These are phyloP conservation scores for Rhagologus leucostigma DNA, from an alignment of 2,113 vertebrate species.

Conservation along the genomic window DNA sequence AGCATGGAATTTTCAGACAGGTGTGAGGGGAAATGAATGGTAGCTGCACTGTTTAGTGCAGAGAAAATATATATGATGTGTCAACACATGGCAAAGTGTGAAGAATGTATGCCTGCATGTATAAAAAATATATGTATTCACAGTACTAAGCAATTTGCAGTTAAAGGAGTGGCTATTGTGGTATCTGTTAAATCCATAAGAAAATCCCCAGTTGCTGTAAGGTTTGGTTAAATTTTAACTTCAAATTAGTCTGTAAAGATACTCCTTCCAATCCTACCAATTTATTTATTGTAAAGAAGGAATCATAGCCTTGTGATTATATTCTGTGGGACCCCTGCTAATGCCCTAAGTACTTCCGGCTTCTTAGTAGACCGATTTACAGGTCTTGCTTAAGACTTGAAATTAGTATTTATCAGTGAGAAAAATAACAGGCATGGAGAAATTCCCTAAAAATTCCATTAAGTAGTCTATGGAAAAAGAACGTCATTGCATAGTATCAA, in stretches of 20 bases:
- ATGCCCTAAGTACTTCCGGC: background rate
- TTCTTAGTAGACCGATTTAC: background rate
- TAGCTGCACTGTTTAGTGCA: conserved; percentile 34
- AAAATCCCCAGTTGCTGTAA: background rate
- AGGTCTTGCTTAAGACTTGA: background rate
- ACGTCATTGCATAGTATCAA: background rate
- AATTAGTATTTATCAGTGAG: background rate
- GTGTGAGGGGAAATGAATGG: conserved; percentile 50
- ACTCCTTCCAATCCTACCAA: background rate
- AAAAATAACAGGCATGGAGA: background rate
- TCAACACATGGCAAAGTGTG: conserved; percentile 57
- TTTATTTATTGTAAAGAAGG: background rate
- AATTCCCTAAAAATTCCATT: background rate
- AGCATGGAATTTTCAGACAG: conserved; percentile 18
- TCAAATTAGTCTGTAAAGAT: background rate
- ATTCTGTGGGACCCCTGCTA: background rate
- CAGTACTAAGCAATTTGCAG: background rate
- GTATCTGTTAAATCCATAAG: background rate
- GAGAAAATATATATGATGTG: conserved; percentile 24
- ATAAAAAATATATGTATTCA: conserved; percentile 1
- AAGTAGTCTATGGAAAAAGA: background rate
- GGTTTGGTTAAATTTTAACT: background rate
- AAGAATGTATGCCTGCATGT: conserved; percentile 1
- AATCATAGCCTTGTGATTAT: background rate
- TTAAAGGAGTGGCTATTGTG: background rate